phyloP scores from a whole-genome alignment of 1,140 invertebrate species.

The Apis laboriosa region DNA sequence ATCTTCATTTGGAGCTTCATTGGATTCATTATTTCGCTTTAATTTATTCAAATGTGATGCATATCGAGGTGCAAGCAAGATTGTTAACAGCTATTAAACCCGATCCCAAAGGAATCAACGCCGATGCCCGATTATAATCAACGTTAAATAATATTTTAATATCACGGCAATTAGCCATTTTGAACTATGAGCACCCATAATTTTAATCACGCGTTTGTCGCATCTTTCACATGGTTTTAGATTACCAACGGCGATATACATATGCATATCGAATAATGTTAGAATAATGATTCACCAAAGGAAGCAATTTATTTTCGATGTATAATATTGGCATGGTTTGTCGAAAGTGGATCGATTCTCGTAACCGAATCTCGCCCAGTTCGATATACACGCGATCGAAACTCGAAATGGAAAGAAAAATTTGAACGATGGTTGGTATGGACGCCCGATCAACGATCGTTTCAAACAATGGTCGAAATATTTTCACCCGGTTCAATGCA shows the following conservation, averaged over 20 bases:
- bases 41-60: constrained; percentile 6
- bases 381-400: background rate
- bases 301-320: background rate
- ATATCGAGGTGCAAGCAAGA: background rate
- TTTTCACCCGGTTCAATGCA: background rate
- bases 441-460: background rate
- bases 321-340: background rate
- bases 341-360: background rate
- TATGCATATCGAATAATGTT: background rate
- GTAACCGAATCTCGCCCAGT: background rate
- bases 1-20: background rate
- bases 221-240: background rate
- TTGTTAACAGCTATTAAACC: constrained; percentile 18
- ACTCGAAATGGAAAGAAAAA: background rate
- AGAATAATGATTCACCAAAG: background rate
- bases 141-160: constrained; percentile 22
- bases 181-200: too few relatives aligned
- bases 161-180: background rate
- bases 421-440: background rate
- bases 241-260: background rate
- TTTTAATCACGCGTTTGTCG: constrained; percentile 12
- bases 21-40: background rate
- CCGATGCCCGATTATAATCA: background rate
- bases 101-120: background rate
- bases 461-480: background rate